Evolutionary conservation across 2,888 invertebrate species (phyloP).

Genomic region (Lissonota sp.): DNA sequence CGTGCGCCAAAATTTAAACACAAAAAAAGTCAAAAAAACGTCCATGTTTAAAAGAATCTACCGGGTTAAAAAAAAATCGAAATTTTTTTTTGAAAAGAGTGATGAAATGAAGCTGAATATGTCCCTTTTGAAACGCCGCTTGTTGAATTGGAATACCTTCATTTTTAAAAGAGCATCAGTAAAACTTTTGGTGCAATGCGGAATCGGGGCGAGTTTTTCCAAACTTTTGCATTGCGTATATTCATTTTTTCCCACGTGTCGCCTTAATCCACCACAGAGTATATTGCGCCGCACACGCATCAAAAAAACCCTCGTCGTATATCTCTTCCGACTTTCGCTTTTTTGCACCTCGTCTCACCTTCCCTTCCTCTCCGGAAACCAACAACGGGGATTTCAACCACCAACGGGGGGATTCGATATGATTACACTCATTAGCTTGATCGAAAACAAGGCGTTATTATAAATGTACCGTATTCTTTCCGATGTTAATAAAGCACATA

Average conservation of each 20-base stretch:
- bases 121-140: too few species aligned
- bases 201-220: too few species aligned
- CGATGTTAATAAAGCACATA: not conserved
- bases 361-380: constrained; percentile 40
- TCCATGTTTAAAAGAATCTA: constrained; percentile 8
- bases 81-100: too few species aligned
- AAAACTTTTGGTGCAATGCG: too few species aligned
- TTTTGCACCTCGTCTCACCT: constrained; percentile 25
- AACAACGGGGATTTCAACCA: constrained; percentile 37
- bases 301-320: too few species aligned
- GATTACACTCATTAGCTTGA: constrained; percentile 79
- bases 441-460: constrained; percentile 75
- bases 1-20: not conserved
- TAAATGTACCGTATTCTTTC: constrained; percentile 62
- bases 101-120: too few species aligned
- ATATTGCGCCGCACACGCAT: constrained; percentile 14
- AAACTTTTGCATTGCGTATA: too few species aligned
- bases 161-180: too few species aligned
- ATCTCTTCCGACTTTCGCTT: not conserved
- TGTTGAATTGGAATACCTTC: too few species aligned
- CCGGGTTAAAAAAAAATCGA: too few species aligned
- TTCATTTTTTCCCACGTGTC: too few species aligned
- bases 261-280: constrained; percentile 52
- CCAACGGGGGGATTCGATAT: constrained; percentile 2
- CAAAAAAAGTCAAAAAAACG: not conserved